Evolutionary conservation across 2,113 vertebrate species (phyloP), one percentile per base, ranked within the genome.

Genomic region (Enhydra lutris): DNA sequence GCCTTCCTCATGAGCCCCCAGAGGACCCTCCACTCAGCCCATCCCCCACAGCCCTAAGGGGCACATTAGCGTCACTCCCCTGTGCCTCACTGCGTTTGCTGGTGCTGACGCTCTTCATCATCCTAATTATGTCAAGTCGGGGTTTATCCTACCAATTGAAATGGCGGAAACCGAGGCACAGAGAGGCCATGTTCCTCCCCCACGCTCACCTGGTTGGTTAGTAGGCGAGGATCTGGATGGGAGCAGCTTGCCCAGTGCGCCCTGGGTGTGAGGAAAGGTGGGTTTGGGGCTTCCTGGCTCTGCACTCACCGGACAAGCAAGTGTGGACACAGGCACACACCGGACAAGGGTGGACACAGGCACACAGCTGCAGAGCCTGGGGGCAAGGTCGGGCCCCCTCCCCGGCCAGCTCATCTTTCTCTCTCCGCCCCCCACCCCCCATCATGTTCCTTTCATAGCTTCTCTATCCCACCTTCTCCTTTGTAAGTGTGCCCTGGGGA

Each of bases 241-340:
- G 24, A 67, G 61, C 42, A 1, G 47, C 39, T 24, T 14, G 29
- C 47, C 76, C 0, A 0, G 20, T 17, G 69, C 4, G 0, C 1
- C 13, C 36, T 13, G 34, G 47, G 45, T 20, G 20, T 39, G 29
- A 45, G 80, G 57, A n/a, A 21, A n/a, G 47, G 47, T 10, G 11
- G 87, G 29, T 55, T 67, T 24, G 1, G 10, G 50, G 10, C 67
- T 57, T 47, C 23, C 63, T 9, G 83, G 55, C 26, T 39, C 59
- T 71, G 85, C 15, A 36, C 8, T 1, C 21, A 7, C 23, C n/a
- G 3, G 76, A 29, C 7, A 3, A n/a, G 52, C 0, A 7, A 79
- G 42, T 61, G 31, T 50, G 45, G 39, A 18, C 17, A 1, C 39
- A 39, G 39, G 39, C 39, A 39, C 39, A 39, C 21, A 7, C 21